Percentiles rank a stretch among this genome's conserved stretches.
Evolutionary conservation across 2,797 vertebrate species (phyloP).

Genomic region (Poecile montanus): DNA sequence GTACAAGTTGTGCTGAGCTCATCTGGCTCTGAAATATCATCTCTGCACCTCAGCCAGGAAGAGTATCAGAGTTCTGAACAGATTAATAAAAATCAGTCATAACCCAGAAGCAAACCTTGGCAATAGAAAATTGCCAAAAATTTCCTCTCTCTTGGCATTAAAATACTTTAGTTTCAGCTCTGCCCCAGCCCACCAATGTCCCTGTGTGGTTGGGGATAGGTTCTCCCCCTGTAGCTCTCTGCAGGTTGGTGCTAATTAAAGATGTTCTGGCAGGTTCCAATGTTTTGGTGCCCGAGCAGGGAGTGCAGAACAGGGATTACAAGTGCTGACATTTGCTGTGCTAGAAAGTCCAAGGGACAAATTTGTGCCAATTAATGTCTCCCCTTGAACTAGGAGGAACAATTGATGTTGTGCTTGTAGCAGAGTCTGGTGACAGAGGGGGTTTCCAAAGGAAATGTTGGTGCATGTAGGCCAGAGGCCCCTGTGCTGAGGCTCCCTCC

Average conservation of each 20-base stretch:
- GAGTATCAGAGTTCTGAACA: background rate
- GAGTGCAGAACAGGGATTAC: background rate
- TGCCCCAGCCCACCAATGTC: background rate
- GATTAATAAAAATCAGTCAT: background rate
- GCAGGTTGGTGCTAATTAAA: background rate
- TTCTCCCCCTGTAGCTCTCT: background rate
- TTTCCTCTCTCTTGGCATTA: background rate
- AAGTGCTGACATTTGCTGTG: background rate
- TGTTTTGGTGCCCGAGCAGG: background rate
- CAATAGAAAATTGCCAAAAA: no score
- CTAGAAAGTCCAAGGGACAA: background rate
- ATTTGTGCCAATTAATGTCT: background rate
- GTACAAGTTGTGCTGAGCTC: background rate
- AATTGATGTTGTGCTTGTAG: accelerated
- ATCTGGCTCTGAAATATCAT: background rate
- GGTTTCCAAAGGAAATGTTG: background rate
- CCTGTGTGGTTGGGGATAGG: accelerated
- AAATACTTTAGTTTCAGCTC: background rate
- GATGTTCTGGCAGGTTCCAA: background rate
- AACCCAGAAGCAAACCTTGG: background rate
- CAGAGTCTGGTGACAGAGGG: background rate
- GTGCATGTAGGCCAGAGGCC: background rate
- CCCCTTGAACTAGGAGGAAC: background rate
- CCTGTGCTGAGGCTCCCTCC: background rate
- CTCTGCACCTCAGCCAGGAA: background rate